phyloP scores from a whole-genome alignment of 2,113 vertebrate genomes.

The Callionymus lyra region DNA sequence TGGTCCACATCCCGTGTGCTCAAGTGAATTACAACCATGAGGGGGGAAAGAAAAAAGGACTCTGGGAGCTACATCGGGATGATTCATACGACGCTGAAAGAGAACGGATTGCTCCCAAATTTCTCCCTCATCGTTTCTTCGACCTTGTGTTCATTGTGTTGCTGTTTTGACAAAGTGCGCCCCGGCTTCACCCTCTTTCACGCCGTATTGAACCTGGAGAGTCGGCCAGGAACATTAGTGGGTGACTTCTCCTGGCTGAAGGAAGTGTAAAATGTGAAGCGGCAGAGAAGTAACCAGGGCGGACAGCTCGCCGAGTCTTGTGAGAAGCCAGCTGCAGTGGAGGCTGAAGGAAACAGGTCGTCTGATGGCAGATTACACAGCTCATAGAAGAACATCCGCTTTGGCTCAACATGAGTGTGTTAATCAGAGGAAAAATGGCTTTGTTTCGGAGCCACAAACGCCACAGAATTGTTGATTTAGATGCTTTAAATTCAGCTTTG shows the following conservation, averaged over 20 bases:
- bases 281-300: slow-evolving; percentile 12
- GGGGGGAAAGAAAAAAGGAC: slow-evolving; percentile 22
- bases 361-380: slow-evolving; percentile 26
- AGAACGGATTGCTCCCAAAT: too few relatives aligned
- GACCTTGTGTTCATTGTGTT: too few relatives aligned
- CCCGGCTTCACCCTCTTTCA: neutral
- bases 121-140: too few relatives aligned
- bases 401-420: too few relatives aligned
- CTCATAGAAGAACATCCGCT: too few relatives aligned
- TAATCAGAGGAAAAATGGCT: too few relatives aligned
- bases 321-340: slow-evolving; percentile 8
- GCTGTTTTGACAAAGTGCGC: neutral
- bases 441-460: too few relatives aligned
- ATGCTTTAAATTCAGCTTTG: too few relatives aligned
- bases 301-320: slow-evolving; percentile 10
- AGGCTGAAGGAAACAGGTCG: slow-evolving; percentile 19
- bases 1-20: too few relatives aligned
- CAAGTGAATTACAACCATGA: slow-evolving; percentile 29
- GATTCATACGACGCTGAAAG: too few relatives aligned
- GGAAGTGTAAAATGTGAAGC: slow-evolving; percentile 20
- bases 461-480: too few relatives aligned
- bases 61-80: too few relatives aligned
- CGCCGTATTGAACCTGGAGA: neutral
- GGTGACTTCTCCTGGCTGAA: slow-evolving; percentile 2
- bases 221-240: neutral